A percentile compares a stretch with the other conserved stretches of the same genome.
phyloP scores from a whole-genome alignment of 2,888 invertebrate species.

The Chironomus riparius region DNA sequence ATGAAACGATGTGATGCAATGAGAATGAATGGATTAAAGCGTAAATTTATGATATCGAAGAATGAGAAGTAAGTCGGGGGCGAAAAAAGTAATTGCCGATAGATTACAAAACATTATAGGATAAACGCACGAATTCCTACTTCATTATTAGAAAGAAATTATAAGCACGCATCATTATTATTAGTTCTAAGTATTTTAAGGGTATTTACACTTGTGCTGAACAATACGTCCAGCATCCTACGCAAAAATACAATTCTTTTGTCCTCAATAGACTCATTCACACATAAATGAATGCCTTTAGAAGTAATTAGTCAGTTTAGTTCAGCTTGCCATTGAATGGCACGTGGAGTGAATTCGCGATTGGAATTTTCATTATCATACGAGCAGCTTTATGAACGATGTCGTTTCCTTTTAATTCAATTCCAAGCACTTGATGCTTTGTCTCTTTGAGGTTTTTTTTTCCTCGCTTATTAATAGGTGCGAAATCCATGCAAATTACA shows the following conservation, averaged over 20 bases:
- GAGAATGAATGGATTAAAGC: not conserved
- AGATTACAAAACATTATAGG: not conserved
- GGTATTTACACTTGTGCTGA: not conserved
- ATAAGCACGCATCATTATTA: not conserved
- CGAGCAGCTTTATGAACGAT: not conserved
- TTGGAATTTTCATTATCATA: not conserved
- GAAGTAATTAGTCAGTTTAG: not conserved
- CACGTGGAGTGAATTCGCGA: not conserved
- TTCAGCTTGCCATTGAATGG: not conserved
- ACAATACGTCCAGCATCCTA: too few species aligned
- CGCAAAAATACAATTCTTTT: not conserved
- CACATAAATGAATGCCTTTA: not conserved
- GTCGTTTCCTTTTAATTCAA: not conserved
- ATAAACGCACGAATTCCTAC: not conserved
- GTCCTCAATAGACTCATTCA: not conserved
- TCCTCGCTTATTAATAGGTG: not conserved
- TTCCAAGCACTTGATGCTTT: not conserved
- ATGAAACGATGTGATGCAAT: not conserved
- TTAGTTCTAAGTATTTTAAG: not conserved
- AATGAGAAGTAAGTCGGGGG: not conserved
- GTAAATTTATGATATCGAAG: not conserved
- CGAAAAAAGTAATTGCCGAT: slow-evolving; percentile 4
- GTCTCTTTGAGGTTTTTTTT: not conserved
- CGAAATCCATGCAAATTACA: not conserved
- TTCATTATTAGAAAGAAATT: not conserved